Evolutionary conservation across 2,113 vertebrate species (phyloP), one percentile per base, ranked within the genome.

Genomic region (Meriones unguiculatus): DNA sequence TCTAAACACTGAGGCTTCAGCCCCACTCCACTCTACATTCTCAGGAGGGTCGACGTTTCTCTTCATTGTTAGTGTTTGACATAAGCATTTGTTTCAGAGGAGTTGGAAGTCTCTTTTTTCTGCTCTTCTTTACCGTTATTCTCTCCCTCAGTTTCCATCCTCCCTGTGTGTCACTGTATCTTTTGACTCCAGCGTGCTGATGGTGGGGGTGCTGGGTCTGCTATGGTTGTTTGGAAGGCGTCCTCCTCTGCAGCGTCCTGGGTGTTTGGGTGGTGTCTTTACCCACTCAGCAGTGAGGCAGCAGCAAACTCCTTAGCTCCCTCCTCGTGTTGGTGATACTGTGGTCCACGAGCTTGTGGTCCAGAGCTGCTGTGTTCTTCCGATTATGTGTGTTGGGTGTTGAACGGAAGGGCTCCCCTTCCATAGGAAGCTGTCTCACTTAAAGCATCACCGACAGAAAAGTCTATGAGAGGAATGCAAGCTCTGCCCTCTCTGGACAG

Each of bases 31-130:
- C n/a, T 99, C 99, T 96, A 99, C 99, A 0, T 99, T 99, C 93
- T 99, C 99, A 0, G 99, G 99, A 92, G 99, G 98, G 82, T 99
- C 99, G 1, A 97, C 98, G 70, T 98, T 98, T 98, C 99, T 98
- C 98, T 99, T 99, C 99, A 99, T 99, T 98, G 99, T 99, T 97
- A 99, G 99, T 57, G 99, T 99, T 97, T 99, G 99, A 98, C 99
- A 99, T 20, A 99, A 2, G 99, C 99, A 98, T 99, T 99, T 3
- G 99, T 99, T 98, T 99, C 99, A 4, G 99, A 99, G 76, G 99
- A 99, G 96, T 99, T 99, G 64, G 99, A 99, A 11, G 99, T 99
- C 78, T 99, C 99, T 93, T 99, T 99, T 97, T 99, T 99, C 97
- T 99, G 99, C 0, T 99, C 99, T 0, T 99, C 99, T 32, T 99